Percentiles rank a stretch among this genome's conserved stretches.
phyloP scores from a whole-genome alignment of 2,113 vertebrate genomes.

The Catharus fuscescens region DNA sequence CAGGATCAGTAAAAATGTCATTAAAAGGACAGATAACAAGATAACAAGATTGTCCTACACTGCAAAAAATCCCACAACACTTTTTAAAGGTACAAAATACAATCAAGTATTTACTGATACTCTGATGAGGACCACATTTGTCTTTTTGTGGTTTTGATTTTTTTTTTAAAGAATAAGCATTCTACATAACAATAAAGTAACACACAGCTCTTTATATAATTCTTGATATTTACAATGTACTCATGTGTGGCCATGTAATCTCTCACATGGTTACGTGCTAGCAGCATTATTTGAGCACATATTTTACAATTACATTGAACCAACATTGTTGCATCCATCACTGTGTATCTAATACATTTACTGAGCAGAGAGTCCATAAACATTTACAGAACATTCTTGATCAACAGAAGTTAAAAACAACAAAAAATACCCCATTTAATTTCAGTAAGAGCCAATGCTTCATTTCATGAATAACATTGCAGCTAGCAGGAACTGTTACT shows the following conservation, averaged over 20 bases:
- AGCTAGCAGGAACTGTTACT: constrained; percentile 16
- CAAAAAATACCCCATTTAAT: constrained; percentile 40
- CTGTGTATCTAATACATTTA: constrained; percentile 18
- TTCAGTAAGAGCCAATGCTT: constrained; percentile 49
- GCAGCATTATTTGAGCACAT: constrained; percentile 46
- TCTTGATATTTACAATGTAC: constrained; percentile 68
- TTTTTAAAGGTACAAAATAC: not conserved
- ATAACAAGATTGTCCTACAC: not conserved
- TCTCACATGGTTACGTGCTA: not conserved
- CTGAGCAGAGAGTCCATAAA: constrained; percentile 39
- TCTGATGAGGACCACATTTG: not conserved
- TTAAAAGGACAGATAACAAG: not conserved
- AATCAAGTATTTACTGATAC: not conserved
- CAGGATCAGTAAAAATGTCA: not conserved
- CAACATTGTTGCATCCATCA: constrained; percentile 28
- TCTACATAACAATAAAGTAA: constrained; percentile 18
- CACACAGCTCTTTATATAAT: not conserved
- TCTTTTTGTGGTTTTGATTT: not conserved
- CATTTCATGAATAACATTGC: constrained; percentile 23
- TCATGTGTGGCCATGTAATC: constrained; percentile 7
- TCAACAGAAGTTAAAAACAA: constrained; percentile 41
- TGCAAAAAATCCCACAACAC: not conserved
- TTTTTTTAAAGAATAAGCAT: constrained; percentile 20
- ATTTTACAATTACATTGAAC: constrained; percentile 57
- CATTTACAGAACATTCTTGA: constrained; percentile 46